Evolutionary conservation across 2,113 vertebrate species (phyloP), one percentile per base, ranked within the genome.

Genomic region (Merops nubicus): DNA sequence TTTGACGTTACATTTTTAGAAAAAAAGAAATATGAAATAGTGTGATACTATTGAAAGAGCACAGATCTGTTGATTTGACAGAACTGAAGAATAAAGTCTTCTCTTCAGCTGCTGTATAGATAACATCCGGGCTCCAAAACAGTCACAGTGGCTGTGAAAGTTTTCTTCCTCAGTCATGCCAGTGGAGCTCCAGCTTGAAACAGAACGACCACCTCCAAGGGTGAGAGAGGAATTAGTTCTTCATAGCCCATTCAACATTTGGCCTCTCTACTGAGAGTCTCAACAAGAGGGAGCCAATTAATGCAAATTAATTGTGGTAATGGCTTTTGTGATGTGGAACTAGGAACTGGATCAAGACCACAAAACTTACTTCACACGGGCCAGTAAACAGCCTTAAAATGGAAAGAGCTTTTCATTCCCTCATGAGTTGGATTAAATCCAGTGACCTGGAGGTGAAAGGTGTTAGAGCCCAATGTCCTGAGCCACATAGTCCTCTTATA

Each of bases 321-420:
- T 86, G 57, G 67, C 85, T 88, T 95, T 96, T 91, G 91, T 93
- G 81, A 64, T 86, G 53, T 88, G 69, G 23, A 89, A 60, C 72
- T 93, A 86, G 89, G 93, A 95, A 89, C 67, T 94, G 85, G 85
- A 93, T 91, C 84, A 67, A 84, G 75, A 77, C 62, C 91, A 75
- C 26, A 26, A 57, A 94, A 47, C 64, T 87, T 86, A 59, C 36
- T 95, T 97, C 89, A 86, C 34, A 33, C 6, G 9, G 56, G 76
- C 93, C 92, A 86, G 43, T 87, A 83, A 97, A 88, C 68, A 89
- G 50, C 73, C 80, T 93, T 96, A 70, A 87, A 97, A 93, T 89
- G 80, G 83, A 90, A 80, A 67, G 68, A 80, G 34, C 56, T 93
- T 93, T 96, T 88, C 85, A 48, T 84, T 78, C 47, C 73, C 18